These are phyloP conservation scores for Momotus momota DNA, from an alignment of 2,797 vertebrate genomes.

Conservation along the genomic window DNA sequence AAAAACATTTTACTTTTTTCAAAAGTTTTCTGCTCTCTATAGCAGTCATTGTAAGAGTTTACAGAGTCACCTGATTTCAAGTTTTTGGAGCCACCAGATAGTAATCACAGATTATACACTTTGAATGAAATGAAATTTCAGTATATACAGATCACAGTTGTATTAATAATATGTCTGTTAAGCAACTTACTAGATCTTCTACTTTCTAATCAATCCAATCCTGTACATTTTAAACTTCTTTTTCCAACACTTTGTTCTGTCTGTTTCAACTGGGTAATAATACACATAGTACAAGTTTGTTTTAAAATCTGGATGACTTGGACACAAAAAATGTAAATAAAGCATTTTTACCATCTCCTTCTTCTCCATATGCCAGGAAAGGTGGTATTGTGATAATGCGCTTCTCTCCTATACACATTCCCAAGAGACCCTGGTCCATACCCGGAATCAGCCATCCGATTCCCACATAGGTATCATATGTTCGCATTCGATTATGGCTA, in stretches of 20 bases:
- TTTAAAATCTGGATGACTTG: background rate
- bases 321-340: background rate
- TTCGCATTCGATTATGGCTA: constrained; percentile 95
- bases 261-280: background rate
- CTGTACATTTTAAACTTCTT: background rate
- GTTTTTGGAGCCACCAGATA: background rate
- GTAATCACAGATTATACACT: background rate
- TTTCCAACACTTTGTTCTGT: background rate
- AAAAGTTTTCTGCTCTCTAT: background rate
- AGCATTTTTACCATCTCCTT: constrained; percentile 87
- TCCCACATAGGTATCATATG: constrained; percentile 96
- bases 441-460: constrained; percentile 99
- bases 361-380: constrained; percentile 93
- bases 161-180: background rate
- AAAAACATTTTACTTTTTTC: background rate
- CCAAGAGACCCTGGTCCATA: constrained; percentile 97
- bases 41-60: background rate
- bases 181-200: background rate
- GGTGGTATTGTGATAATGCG: constrained; percentile 94
- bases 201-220: background rate
- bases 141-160: background rate
- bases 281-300: background rate
- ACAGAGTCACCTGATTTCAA: background rate
- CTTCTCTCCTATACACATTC: constrained; percentile 95
- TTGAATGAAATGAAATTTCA: background rate